phyloP scores from a whole-genome alignment of 2,797 vertebrate genomes.

The Hozukius guyotensis region DNA sequence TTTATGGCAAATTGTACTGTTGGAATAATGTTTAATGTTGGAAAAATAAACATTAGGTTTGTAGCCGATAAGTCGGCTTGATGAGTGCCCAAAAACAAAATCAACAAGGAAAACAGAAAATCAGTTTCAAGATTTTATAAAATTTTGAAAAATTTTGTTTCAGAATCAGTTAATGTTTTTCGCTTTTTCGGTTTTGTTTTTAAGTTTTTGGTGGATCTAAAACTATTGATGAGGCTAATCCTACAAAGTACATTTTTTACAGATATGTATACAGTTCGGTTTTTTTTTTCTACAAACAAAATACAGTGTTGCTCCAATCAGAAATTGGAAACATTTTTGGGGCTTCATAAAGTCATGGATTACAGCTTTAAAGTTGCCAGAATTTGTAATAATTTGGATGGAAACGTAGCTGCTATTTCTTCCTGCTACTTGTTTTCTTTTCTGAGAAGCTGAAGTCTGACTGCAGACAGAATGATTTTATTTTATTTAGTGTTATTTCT shows the following conservation, averaged over 20 bases:
- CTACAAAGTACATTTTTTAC: not conserved
- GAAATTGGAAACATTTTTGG: not conserved
- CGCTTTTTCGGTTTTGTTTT: not conserved
- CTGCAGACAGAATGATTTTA: not conserved
- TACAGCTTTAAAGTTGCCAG: not conserved
- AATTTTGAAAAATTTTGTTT: not conserved
- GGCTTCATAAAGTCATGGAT: not conserved
- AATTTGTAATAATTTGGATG: not conserved
- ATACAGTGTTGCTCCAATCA: not conserved
- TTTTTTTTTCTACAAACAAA: not conserved
- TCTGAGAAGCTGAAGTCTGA: not conserved
- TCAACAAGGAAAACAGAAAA: not conserved
- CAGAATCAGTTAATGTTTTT: not conserved
- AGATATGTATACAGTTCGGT: not conserved
- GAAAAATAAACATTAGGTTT: not conserved
- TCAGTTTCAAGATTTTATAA: not conserved
- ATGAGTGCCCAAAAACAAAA: not conserved
- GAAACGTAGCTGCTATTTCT: slow-evolving; percentile 12
- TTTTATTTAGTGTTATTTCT: not conserved
- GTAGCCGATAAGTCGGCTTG: not conserved
- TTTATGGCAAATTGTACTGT: not conserved
- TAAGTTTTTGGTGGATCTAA: not conserved
- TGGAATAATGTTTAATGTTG: not conserved
- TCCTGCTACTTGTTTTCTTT: not conserved
- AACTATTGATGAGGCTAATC: not conserved